A percentile compares a stretch with the other conserved stretches of the same genome.
Conservation (phyloP, 2,888 invertebrate genomes). For the Cosmorhoe ocellata region DNA sequence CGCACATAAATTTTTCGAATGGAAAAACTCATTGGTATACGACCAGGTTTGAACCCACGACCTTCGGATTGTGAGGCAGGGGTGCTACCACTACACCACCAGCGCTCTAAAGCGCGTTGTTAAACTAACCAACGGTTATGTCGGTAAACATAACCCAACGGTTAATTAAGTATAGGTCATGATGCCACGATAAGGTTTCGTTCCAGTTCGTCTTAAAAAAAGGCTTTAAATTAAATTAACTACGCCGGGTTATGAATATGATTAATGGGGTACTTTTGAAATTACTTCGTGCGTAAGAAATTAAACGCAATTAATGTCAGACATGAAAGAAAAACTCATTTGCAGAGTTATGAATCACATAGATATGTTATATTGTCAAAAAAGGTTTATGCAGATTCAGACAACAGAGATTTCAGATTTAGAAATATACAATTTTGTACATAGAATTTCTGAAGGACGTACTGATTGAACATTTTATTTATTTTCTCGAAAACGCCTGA, state of each 20-base stretch:
- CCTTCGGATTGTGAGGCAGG: no score
- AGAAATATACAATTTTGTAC: neutral
- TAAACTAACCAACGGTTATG: no score
- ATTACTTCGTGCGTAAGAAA: conserved; percentile 60
- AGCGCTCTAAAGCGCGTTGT: no score
- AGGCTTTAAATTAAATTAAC: conserved; percentile 62
- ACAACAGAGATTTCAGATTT: no score
- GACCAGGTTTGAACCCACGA: no score
- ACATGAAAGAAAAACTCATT: conserved; percentile 49
- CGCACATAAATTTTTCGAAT: no score
- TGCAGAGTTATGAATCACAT: conserved; percentile 28
- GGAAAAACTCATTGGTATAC: no score
- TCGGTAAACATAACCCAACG: neutral
- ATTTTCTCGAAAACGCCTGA: no score
- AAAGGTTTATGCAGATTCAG: no score
- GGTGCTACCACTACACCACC: no score
- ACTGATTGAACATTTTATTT: no score
- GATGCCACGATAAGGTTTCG: conserved; percentile 44
- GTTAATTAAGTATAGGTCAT: conserved; percentile 37
- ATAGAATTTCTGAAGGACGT: no score
- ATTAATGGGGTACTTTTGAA: conserved; percentile 66
- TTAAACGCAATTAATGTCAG: conserved; percentile 57
- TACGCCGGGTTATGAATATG: conserved; percentile 61
- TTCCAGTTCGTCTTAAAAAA: conserved; percentile 42
- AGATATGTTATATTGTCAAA: neutral